A percentile compares a stretch with the other conserved stretches of the same genome.
Conservation (phyloP, 92 coral and sea anemone genomes). For the Parazoanthus swiftii region DNA sequence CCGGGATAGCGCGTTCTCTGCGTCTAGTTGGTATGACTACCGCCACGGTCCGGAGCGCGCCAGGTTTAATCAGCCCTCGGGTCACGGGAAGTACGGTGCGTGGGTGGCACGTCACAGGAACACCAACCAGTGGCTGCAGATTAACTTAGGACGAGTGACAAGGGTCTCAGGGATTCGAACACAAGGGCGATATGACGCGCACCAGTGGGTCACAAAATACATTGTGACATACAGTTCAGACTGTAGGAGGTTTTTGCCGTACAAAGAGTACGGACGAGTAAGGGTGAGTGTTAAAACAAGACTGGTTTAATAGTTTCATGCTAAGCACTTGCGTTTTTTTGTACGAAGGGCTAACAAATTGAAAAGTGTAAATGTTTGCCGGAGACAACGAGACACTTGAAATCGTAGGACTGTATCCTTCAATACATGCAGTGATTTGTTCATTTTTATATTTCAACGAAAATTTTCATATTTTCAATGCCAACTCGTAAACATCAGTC, state of each 20-base stretch:
- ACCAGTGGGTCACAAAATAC: constrained; percentile 67
- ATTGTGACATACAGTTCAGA: constrained; percentile 33
- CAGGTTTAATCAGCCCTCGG: constrained; percentile 55
- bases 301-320: no score
- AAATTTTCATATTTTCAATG: neutral
- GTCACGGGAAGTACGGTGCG: constrained; percentile 69
- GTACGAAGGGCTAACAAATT: no score
- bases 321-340: no score
- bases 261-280: constrained; percentile 36
- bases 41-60: constrained; percentile 83
- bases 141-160: constrained; percentile 64
- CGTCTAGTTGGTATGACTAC: constrained; percentile 64
- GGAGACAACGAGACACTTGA: no score
- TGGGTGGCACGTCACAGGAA: constrained; percentile 72
- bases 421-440: neutral
- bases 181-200: constrained; percentile 68
- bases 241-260: constrained; percentile 9
- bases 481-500: neutral
- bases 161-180: constrained; percentile 70
- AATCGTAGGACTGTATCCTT: no score
- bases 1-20: constrained; percentile 60
- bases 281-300: constrained; percentile 13
- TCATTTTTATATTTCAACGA: no score
- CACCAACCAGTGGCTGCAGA: constrained; percentile 68
- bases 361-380: no score